Evolutionary conservation across 2,113 vertebrate genomes (phyloP).

Genomic region (Sarotherodon lohbergeri): DNA sequence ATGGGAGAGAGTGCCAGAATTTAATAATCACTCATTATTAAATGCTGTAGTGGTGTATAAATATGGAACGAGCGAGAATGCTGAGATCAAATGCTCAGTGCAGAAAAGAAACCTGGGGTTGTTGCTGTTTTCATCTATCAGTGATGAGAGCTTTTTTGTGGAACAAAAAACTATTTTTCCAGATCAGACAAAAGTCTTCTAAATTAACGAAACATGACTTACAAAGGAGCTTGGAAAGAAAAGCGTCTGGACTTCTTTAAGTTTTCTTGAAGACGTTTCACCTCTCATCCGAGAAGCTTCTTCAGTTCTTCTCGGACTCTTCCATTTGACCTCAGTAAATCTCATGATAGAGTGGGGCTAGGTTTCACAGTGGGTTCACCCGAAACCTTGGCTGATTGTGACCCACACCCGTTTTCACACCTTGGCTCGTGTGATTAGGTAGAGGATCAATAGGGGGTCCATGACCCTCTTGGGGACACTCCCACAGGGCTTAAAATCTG

Average conservation of each 20-base stretch:
- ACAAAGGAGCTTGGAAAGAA: neutral
- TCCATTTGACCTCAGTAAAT: neutral
- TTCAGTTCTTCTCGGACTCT: neutral
- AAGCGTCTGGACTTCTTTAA: neutral
- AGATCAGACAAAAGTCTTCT: neutral
- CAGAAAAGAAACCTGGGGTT: neutral
- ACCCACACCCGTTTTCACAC: neutral
- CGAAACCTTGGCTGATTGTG: neutral
- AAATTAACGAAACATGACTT: neutral
- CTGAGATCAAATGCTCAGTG: neutral
- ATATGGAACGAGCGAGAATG: neutral
- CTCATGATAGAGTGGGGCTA: neutral
- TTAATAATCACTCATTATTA: neutral
- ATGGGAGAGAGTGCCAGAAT: neutral
- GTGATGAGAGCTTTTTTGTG: neutral
- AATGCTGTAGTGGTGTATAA: neutral
- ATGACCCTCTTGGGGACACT: neutral
- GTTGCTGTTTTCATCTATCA: neutral
- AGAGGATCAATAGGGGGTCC: neutral
- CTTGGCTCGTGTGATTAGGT: neutral
- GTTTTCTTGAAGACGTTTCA: neutral
- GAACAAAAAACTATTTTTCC: neutral
- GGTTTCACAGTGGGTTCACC: neutral
- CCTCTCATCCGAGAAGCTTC: neutral
- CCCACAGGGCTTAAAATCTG: neutral